These are phyloP conservation scores for Dendronephthya gigantea DNA, from an alignment of 64 coral and sea anemone genomes.

Conservation along the genomic window DNA sequence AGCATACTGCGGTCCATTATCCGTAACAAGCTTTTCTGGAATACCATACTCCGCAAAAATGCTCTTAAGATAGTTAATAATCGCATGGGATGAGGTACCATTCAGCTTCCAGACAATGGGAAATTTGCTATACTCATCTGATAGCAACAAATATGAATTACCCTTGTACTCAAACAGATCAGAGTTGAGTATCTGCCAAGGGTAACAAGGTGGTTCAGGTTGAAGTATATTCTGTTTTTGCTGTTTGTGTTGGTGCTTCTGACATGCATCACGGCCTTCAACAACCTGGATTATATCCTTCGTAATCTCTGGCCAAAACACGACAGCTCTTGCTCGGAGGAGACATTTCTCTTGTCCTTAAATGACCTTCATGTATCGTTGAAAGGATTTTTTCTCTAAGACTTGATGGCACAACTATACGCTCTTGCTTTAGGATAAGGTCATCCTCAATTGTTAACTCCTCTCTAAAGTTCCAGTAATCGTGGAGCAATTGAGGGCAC, in stretches of 20 bases:
- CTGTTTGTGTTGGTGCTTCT: background rate
- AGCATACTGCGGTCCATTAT: conserved; percentile 26
- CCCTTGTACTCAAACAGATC: conserved; percentile 27
- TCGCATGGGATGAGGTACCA: background rate
- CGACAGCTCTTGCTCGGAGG: conserved; percentile 3
- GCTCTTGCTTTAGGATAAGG: conserved; percentile 29
- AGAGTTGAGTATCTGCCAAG: background rate
- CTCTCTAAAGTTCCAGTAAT: conserved; percentile 55
- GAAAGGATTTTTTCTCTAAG: conserved; percentile 22
- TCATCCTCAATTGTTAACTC: conserved; percentile 44
- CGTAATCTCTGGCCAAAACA: conserved; percentile 30
- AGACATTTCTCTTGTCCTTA: conserved; percentile 36
- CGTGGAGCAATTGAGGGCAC: conserved; percentile 35
- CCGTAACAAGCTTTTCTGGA: conserved; percentile 31
- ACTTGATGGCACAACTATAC: conserved; percentile 28
- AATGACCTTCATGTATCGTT: no score
- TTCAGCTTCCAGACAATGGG: conserved; percentile 23
- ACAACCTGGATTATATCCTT: conserved; percentile 19
- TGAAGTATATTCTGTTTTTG: conserved; percentile 13
- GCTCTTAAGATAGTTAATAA: conserved; percentile 33
- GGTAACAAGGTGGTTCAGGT: conserved; percentile 1
- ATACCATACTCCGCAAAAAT: conserved; percentile 53
- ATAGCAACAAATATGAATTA: conserved; percentile 28
- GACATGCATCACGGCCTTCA: background rate
- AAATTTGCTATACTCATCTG: conserved; percentile 45